Evolutionary conservation across 1,140 invertebrate species (phyloP), one percentile per base, ranked within the genome.

Genomic region (Pseudomyrmex dendroicus): DNA sequence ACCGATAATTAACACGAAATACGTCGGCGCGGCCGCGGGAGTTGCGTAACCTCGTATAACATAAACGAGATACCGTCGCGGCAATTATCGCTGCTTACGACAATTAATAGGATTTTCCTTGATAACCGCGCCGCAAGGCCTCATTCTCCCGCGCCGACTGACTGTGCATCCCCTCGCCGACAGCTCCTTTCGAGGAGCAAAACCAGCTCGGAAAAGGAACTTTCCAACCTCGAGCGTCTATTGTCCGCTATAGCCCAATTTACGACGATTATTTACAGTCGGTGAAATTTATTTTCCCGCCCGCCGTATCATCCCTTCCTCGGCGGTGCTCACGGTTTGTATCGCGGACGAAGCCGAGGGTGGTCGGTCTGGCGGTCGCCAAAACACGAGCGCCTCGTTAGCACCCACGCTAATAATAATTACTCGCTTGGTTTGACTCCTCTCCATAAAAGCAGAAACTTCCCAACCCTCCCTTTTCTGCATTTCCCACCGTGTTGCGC

Each of bases 1-100:
- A 92, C 86, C 92, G 92, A 93, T 93, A 93, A 93, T 93, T 93
- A 93, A 92, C 92, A 89, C 88, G 88, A 90, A 90, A 91, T 86
- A 74, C 59, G 67, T 82, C 64, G 56, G 15, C 54, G 87, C 80
- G 52, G 66, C 74, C 80, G 72, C 85, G 82, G 85, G 83, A 87
- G 89, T 92, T 92, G 91, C 87, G 89, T 88, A 91, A 89, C 85
- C 87, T 88, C 72, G 74, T 87, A 88, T 84, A 89, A 85, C 82
- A 84, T 85, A 82, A 90, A 90, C 84, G 83, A 84, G 89, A 90
- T 85, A 89, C 87, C 87, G 52, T 83, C 25, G 44, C 59, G 73
- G 73, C 82, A 89, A 89, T 89, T 89, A 89, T 89, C 87, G 77
- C 85, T 85, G 82, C 88, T 86, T 89, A 85, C 82, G 59, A 86